Evolutionary conservation across 1,140 invertebrate species (phyloP).

Genomic region (Acromyrmex charruanus): DNA sequence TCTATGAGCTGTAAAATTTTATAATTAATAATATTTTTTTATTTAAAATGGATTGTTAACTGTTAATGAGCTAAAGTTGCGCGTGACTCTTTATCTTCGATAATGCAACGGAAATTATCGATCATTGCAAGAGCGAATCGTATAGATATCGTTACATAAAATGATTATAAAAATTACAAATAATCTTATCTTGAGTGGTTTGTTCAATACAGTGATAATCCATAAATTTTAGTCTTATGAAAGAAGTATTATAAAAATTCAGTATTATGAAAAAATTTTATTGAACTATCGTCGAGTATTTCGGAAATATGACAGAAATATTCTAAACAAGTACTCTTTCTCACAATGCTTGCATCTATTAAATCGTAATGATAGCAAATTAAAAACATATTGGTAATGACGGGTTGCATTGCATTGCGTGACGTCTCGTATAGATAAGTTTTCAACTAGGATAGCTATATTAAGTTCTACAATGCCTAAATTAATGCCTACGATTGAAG

Average conservation of each 20-base stretch:
- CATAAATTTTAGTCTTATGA: background rate
- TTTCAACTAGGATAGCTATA: constrained; percentile 15
- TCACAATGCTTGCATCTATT: background rate
- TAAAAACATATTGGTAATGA: constrained; percentile 11
- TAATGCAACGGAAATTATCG: constrained; percentile 13
- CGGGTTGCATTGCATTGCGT: background rate
- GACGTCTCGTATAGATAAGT: background rate
- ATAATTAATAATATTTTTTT: background rate
- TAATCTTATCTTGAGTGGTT: constrained; percentile 35
- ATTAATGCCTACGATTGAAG: background rate
- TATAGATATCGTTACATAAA: background rate
- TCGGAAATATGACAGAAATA: background rate
- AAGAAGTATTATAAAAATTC: no score
- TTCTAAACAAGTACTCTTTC: background rate
- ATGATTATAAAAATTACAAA: constrained; percentile 21
- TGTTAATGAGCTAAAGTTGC: background rate
- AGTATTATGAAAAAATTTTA: background rate
- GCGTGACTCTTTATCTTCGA: constrained; percentile 47
- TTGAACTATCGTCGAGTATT: background rate
- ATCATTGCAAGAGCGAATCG: background rate
- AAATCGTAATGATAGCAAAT: constrained; percentile 18
- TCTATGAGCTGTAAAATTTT: background rate
- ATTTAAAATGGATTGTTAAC: background rate
- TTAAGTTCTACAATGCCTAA: constrained; percentile 2
- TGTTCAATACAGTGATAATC: background rate